These are phyloP conservation scores for Lepidurus apus DNA, from an alignment of 1,140 invertebrate species.

Conservation along the genomic window DNA sequence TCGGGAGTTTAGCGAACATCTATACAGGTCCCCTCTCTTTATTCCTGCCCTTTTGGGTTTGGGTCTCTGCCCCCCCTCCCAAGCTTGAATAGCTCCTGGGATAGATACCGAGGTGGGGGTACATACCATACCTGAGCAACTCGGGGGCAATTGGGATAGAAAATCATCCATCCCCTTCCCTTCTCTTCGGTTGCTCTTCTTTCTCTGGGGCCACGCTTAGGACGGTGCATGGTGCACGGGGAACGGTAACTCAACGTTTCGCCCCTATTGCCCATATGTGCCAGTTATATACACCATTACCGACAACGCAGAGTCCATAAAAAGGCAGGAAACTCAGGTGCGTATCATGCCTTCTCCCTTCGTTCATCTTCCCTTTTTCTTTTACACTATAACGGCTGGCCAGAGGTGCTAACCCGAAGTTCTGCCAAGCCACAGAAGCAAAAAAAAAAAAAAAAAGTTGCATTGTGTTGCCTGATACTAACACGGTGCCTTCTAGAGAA, in stretches of 20 bases:
- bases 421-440: neutral
- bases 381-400: neutral
- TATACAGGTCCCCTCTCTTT: no score
- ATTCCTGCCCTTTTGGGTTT: no score
- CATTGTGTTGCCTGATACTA: neutral
- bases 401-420: conserved; percentile 5
- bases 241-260: neutral
- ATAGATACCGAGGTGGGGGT: neutral
- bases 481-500: neutral
- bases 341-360: neutral
- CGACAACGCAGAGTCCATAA: conserved; percentile 2
- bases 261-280: conserved; percentile 16
- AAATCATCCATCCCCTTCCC: neutral
- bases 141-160: neutral
- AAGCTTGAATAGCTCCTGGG: no score
- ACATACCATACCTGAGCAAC: neutral
- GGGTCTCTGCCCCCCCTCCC: no score
- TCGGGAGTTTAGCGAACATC: no score
- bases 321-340: conserved; percentile 14
- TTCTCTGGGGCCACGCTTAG: neutral
- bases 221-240: neutral
- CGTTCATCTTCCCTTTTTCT: neutral
- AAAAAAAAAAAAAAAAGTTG: neutral
- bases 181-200: neutral
- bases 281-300: conserved; percentile 22